Evolutionary conservation across 2,113 vertebrate species (phyloP).

Genomic region (Castor canadensis): DNA sequence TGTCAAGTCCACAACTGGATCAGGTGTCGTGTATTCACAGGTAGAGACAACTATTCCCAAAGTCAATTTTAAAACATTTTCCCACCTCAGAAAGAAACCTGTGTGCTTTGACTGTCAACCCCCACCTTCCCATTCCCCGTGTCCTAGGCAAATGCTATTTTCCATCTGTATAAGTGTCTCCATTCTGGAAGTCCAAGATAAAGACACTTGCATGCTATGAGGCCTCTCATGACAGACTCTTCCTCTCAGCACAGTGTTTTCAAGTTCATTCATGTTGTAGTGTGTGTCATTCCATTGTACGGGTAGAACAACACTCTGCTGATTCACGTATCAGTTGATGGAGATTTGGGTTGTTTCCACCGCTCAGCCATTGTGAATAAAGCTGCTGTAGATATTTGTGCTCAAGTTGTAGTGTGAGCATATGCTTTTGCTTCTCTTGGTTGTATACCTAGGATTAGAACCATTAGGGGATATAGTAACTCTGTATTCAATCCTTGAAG

Average conservation of each 20-base stretch:
- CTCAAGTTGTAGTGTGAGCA: neutral
- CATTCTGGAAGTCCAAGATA: neutral
- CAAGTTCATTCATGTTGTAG: neutral
- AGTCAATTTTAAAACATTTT: neutral
- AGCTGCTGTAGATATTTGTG: neutral
- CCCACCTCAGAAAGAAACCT: neutral
- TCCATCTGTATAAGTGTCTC: neutral
- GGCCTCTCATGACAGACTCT: neutral
- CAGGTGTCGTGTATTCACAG: neutral
- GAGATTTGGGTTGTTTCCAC: neutral
- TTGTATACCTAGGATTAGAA: neutral
- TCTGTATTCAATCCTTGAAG: neutral
- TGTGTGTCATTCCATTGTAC: neutral
- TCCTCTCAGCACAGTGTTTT: neutral
- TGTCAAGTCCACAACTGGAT: neutral
- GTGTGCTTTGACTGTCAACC: neutral
- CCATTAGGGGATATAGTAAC: neutral
- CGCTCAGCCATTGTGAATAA: neutral
- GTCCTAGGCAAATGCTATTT: neutral
- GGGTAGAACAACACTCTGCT: too few relatives aligned
- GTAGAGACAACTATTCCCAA: neutral
- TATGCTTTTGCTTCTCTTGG: neutral
- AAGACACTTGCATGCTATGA: neutral
- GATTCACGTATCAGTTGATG: neutral
- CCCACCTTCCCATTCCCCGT: neutral